Conservation (phyloP, 2,888 invertebrate genomes). For the Ochropacha duplaris region DNA sequence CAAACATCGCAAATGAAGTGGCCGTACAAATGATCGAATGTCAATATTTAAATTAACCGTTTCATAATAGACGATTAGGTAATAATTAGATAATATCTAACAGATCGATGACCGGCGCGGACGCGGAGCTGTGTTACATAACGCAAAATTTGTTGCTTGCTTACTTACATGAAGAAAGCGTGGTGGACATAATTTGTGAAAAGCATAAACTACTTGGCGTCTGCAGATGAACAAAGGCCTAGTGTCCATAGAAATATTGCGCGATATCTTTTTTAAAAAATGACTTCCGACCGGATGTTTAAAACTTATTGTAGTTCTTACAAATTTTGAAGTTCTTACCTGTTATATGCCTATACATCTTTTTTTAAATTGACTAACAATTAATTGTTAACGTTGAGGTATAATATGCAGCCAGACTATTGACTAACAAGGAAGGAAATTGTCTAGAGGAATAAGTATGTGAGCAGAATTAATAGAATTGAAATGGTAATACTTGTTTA, state of each 20-base stretch:
- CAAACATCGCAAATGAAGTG: background rate
- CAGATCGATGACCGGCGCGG: conserved; percentile 53
- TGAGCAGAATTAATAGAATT: background rate
- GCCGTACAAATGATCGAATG: conserved; percentile 39
- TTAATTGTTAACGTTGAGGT: background rate
- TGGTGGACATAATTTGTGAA: conserved; percentile 23
- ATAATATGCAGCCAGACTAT: background rate
- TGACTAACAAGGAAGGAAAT: background rate
- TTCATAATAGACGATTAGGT: conserved; percentile 56
- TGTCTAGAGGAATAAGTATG: background rate
- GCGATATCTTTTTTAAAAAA: background rate
- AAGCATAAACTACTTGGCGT: conserved; percentile 19
- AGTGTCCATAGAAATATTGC: background rate
- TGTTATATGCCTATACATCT: background rate
- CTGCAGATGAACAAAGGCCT: background rate
- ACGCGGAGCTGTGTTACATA: conserved; percentile 56
- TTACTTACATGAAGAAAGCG: conserved; percentile 56
- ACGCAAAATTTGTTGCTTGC: conserved; percentile 35
- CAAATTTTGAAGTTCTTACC: background rate
- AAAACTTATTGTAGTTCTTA: background rate
- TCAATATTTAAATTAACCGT: conserved; percentile 55
- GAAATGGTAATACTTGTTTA: background rate
- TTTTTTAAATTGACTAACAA: background rate
- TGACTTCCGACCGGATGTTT: background rate
- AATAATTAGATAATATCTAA: conserved; percentile 71